phyloP scores from a whole-genome alignment of 2,888 invertebrate genomes.

The Cistogaster globosa region DNA sequence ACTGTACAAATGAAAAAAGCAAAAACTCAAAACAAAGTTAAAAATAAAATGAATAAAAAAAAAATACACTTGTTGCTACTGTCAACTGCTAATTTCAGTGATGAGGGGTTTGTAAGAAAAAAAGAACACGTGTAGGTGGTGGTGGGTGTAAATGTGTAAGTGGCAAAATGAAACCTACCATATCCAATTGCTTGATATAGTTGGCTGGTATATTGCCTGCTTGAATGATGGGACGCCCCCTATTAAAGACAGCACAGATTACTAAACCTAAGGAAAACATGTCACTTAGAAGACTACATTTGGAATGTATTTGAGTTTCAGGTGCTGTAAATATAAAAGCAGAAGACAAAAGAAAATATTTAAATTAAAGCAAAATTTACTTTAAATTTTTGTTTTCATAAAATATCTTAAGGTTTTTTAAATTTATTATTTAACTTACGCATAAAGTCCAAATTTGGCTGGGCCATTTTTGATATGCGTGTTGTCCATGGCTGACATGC shows the following conservation, averaged over 20 bases:
- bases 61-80: conserved; percentile 53
- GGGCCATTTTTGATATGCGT: conserved; percentile 94
- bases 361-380: background rate
- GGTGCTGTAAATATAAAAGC: conserved; percentile 87
- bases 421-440: conserved; percentile 84
- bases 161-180: conserved; percentile 86
- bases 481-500: conserved; percentile 95
- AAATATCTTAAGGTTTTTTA: background rate
- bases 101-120: background rate
- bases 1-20: background rate
- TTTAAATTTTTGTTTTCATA: background rate
- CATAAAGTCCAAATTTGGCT: conserved; percentile 96
- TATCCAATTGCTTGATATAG: conserved; percentile 95
- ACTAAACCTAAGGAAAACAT: conserved; percentile 98
- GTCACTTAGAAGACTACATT: conserved; percentile 94
- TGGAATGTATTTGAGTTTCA: conserved; percentile 93
- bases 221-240: conserved; percentile 94
- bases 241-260: conserved; percentile 95
- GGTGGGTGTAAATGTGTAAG: background rate
- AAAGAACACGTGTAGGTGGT: background rate
- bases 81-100: background rate
- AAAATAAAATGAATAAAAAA: conserved; percentile 2
- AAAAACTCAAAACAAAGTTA: background rate
- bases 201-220: conserved; percentile 94
- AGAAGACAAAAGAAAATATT: conserved; percentile 8